These are phyloP conservation scores for Sebastes matsubarae DNA, from an alignment of 2,797 vertebrate genomes.

Conservation along the genomic window DNA sequence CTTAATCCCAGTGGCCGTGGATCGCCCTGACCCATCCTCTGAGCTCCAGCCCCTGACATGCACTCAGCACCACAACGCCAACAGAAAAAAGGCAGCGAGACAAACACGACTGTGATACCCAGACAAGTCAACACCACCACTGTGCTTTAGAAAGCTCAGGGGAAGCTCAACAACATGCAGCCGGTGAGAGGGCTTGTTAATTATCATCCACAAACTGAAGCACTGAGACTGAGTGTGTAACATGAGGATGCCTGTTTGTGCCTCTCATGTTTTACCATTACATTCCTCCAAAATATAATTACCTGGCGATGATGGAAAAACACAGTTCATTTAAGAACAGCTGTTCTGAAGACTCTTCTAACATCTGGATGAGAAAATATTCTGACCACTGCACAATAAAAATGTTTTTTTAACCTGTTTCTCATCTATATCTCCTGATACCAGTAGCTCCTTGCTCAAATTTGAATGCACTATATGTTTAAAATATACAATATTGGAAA, in stretches of 20 bases:
- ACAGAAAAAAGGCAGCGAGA: constrained; percentile 26
- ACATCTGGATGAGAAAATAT: constrained; percentile 9
- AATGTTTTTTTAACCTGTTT: background rate
- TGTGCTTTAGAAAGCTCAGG: background rate
- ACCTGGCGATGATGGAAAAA: background rate
- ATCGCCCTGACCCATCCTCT: constrained; percentile 60
- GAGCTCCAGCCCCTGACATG: constrained; percentile 43
- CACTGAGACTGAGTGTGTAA: background rate
- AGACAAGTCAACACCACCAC: constrained; percentile 13
- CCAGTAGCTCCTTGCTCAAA: background rate
- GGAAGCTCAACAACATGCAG: constrained; percentile 11
- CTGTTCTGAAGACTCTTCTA: background rate
- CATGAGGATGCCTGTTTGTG: background rate
- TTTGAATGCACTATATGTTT: background rate
- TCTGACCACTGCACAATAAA: background rate
- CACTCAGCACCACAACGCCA: constrained; percentile 19
- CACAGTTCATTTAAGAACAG: background rate
- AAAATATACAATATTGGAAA: background rate
- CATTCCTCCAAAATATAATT: background rate
- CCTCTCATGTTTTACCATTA: background rate
- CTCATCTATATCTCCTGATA: background rate
- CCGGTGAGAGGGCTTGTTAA: background rate
- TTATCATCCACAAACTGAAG: background rate
- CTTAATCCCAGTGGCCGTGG: constrained; percentile 71
- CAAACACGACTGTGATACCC: constrained; percentile 28